Base-by-base conservation (phyloP, 1,140 invertebrate genomes). In the Lysiphlebus fabarum region DNA sequence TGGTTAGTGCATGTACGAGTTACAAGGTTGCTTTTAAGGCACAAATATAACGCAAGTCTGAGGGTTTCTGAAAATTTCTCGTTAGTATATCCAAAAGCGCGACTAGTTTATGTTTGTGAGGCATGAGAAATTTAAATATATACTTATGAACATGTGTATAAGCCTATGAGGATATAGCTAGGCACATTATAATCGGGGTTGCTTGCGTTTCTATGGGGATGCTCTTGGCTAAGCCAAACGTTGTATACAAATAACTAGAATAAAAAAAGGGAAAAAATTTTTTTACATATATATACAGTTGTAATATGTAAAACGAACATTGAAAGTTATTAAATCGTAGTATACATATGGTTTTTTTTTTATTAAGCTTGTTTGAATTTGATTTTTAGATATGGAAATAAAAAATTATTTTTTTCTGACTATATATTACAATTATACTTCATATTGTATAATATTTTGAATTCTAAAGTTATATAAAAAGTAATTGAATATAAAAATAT, bases 31-130 rank as follows among this genome's bases (percentile, higher is more conserved):
- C 34, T 51, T 51, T 51, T 51, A 51, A 51, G 37, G 34, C 36
- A 38, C 34, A 37, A 36, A 11, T 40, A 40, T 51, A 37, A 26
- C 61, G 61, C 48, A 61, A 48, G 54, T 60, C 61, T 60, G 40
- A 60, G 59, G 60, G 47, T 62, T 58, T 56, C 50, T 54, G 17
- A 34, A 45, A 58, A 56, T 53, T 41, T 49, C 67, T 69, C 69
- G 66, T 69, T 70, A 68, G 66, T 61, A 41, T 57, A 41, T 57
- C 54, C 44, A 59, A 43, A 40, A 50, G 50, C 60, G 62, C 60
- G 62, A 66, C 64, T 69, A 67, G 66, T 69, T 69, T 65, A 58
- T 66, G 63, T 68, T 26, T 61, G 61, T 67, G 62, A 70, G 62
- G 68, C 66, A 65, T 66, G 67, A 69, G 69, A 66, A 64, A 37